Evolutionary conservation across 1,140 invertebrate species (phyloP).

Genomic region (Charaxes varanes): DNA sequence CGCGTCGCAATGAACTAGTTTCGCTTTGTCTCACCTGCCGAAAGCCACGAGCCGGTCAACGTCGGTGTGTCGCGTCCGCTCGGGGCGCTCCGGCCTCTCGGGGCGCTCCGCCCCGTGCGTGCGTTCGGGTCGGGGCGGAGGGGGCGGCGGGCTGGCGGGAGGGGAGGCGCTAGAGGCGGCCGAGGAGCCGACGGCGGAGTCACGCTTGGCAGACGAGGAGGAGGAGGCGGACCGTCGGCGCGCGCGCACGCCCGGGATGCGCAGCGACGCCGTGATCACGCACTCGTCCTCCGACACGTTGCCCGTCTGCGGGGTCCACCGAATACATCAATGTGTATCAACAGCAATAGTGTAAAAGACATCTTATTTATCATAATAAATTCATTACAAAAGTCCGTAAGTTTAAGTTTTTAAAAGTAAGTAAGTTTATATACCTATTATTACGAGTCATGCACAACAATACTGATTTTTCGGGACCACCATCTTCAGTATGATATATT

Average conservation of each 20-base stretch:
- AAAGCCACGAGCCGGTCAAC: constrained; percentile 47
- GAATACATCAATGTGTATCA: no score
- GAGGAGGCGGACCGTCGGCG: constrained; percentile 47
- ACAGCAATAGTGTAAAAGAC: no score
- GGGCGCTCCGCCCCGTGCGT: no score
- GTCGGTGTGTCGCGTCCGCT: constrained; percentile 27
- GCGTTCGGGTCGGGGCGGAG: constrained; percentile 13
- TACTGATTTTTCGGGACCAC: no score
- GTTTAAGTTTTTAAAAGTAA: no score
- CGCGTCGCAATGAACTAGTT: no score
- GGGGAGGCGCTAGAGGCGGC: constrained; percentile 36
- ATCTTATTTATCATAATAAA: no score
- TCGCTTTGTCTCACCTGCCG: constrained; percentile 43
- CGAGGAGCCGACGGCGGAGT: constrained; percentile 53
- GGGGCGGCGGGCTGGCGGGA: constrained; percentile 42
- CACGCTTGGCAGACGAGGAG: constrained; percentile 44
- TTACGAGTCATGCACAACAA: no score
- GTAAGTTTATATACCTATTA: no score
- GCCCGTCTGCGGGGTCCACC: constrained; percentile 28
- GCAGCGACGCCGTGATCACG: constrained; percentile 87
- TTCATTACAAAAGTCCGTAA: no score
- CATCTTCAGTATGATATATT: no score
- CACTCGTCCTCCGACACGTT: constrained; percentile 71
- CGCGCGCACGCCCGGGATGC: constrained; percentile 76
- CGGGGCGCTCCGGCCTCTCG: constrained; percentile 30